Percentiles rank a stretch among this genome's conserved stretches.
phyloP scores from a whole-genome alignment of 2,113 vertebrate genomes.

The Ptilorrhoa leucosticta region DNA sequence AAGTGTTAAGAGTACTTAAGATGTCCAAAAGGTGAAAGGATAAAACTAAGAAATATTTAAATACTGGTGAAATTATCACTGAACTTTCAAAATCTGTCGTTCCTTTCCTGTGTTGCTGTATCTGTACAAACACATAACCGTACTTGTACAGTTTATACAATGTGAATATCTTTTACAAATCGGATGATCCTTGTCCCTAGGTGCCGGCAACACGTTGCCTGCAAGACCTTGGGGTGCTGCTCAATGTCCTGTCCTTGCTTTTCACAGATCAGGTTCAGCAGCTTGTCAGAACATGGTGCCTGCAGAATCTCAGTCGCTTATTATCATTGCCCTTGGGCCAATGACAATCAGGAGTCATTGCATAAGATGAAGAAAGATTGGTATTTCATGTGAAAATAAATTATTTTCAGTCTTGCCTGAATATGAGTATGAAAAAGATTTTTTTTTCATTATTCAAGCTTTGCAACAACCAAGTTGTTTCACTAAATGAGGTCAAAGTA shows the following conservation, averaged over 20 bases:
- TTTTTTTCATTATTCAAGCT: background rate
- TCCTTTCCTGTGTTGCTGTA: background rate
- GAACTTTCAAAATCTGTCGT: background rate
- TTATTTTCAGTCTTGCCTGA: background rate
- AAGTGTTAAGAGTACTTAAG: background rate
- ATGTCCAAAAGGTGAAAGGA: background rate
- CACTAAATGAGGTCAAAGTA: background rate
- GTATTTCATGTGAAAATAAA: background rate
- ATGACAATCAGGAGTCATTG: background rate
- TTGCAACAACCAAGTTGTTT: background rate
- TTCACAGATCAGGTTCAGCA: background rate
- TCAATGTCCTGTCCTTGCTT: background rate
- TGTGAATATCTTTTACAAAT: background rate
- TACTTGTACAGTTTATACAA: background rate
- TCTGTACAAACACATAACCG: background rate
- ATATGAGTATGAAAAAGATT: background rate
- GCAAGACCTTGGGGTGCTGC: background rate
- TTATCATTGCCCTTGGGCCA: background rate
- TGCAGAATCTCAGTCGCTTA: background rate
- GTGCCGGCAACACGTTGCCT: background rate
- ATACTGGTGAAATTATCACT: background rate
- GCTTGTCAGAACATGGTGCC: background rate
- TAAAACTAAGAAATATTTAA: background rate
- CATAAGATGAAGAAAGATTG: background rate
- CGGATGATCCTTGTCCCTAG: background rate